Evolutionary conservation across 2,113 vertebrate species (phyloP).

Genomic region (Melospiza melodia): DNA sequence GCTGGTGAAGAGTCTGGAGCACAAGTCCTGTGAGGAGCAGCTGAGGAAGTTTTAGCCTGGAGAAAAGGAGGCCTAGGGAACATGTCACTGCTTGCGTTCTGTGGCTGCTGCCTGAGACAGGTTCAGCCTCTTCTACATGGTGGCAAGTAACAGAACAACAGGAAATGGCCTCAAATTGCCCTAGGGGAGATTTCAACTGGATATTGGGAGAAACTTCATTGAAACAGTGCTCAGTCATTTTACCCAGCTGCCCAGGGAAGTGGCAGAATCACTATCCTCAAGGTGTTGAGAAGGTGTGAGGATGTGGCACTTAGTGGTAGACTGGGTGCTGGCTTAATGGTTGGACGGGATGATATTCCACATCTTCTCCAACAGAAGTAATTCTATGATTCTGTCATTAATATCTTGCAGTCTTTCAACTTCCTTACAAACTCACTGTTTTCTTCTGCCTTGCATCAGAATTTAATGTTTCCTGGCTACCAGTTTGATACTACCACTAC

Average conservation of each 20-base stretch:
- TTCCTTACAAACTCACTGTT: background rate
- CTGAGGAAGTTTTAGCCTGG: background rate
- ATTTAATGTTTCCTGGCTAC: background rate
- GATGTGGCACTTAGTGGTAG: background rate
- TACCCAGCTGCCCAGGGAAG: background rate
- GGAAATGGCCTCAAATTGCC: background rate
- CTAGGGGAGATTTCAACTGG: background rate
- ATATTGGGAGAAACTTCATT: background rate
- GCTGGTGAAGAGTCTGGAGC: background rate
- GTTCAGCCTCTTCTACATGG: background rate
- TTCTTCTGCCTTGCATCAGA: background rate
- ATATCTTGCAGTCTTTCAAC: background rate
- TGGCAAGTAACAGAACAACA: background rate
- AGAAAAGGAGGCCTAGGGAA: background rate
- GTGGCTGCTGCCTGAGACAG: rapidly evolving
- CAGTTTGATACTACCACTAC: background rate
- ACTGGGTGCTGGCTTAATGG: background rate
- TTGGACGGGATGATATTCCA: background rate
- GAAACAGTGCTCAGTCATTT: background rate
- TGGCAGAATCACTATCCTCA: background rate
- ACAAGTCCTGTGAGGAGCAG: background rate
- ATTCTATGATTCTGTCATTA: background rate
- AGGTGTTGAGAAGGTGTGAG: background rate
- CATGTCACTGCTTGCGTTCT: background rate
- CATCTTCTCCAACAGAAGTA: background rate